Evolutionary conservation across 1,140 invertebrate genomes (phyloP), one percentile per base, ranked within the genome.

Genomic region (Hypothenemus hampei): DNA sequence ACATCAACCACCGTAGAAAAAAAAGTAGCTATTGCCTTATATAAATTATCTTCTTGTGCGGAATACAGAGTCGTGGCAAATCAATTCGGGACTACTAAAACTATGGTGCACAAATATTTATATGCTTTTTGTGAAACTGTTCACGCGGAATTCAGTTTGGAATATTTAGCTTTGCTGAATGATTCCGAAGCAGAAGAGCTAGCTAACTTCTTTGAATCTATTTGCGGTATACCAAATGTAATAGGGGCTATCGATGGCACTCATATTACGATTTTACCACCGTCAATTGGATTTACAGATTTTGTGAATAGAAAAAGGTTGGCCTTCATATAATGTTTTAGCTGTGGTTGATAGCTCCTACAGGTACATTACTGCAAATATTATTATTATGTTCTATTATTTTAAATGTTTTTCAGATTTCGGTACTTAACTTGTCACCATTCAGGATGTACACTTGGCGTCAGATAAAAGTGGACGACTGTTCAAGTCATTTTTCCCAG

Each of bases 181-280:
- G 46, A 49, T 20, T 7, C n/a, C 13, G 16, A 16, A 19, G 46
- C 46, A 19, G 16, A 19, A 16, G 46, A 49, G 37, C n/a, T 11
- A 36, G 46, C 46, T 22, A 36, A 11, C 11, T 13, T 18, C 19
- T 62, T 58, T 58, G 45, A 62, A 60, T 26, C 52, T 3, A 35
- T 21, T 7, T 43, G 24, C 16, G 24, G 58, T 40, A 46, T 63
- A 20, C 50, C 58, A 20, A 58, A 65, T 58, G 53, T 65, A 18
- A 48, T 65, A 39, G 56, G 63, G 29, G 51, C 43, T 26, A 65
- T 63, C 18, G 61, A 65, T 57, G 56, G 52, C 22, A 54, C 61
- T 15, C 54, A 63, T 36, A 55, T 63, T 31, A 50, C 59, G 11
- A 57, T 61, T 23, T 21, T 35, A 18, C 24, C 55, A 22, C 56